These are phyloP conservation scores for Theocolax elegans DNA, from an alignment of 1,140 invertebrate genomes.

Conservation along the genomic window DNA sequence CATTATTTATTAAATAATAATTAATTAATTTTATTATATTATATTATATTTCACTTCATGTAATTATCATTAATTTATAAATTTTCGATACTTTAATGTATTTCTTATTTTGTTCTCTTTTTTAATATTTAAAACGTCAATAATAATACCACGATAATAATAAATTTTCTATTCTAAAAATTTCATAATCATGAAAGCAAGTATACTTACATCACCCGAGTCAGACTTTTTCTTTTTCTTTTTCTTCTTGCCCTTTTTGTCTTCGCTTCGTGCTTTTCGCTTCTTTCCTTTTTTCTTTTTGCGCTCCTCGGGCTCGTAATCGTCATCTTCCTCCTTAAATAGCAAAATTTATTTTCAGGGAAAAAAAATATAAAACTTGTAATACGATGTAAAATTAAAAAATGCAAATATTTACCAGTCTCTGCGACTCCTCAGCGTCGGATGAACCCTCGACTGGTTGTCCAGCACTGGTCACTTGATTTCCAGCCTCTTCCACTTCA, in stretches of 20 bases:
- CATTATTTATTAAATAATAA: no score
- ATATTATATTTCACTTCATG: no score
- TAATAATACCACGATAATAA: no score
- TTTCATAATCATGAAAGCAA: no score
- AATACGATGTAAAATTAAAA: background rate
- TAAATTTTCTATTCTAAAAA: no score
- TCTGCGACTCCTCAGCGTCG: conserved; percentile 77
- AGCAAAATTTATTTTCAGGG: conserved; percentile 1
- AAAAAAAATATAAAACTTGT: background rate
- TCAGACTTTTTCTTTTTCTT: conserved; percentile 94
- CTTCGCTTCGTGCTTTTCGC: conserved; percentile 85
- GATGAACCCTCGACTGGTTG: conserved; percentile 74
- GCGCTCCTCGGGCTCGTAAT: conserved; percentile 86
- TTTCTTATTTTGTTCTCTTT: no score
- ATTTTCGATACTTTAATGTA: no score
- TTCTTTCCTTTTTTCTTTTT: conserved; percentile 94
- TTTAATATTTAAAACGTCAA: no score
- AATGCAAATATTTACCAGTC: conserved; percentile 58
- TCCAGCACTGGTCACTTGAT: conserved; percentile 64
- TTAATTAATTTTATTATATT: no score
- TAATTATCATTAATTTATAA: no score
- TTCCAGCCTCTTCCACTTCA: conserved; percentile 73
- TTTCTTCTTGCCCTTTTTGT: conserved; percentile 90
- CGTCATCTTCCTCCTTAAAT: conserved; percentile 82
- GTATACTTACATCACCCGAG: conserved; percentile 80